A percentile compares a stretch with the other conserved stretches of the same genome.
These are phyloP conservation scores for Epiblema foenella DNA, from an alignment of 2,888 invertebrate species.

Conservation along the genomic window DNA sequence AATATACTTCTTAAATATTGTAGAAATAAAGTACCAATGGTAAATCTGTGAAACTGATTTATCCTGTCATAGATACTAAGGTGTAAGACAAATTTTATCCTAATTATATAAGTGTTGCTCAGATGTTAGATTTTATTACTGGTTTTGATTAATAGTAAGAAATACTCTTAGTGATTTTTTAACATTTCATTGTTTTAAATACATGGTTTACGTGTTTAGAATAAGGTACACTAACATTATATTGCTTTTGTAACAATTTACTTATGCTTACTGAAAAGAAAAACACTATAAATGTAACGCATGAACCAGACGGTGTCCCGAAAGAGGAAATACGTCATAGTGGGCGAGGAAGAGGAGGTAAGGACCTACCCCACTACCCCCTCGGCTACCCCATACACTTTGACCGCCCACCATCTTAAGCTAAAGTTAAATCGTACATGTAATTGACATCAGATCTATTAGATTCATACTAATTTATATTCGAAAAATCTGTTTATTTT, in stretches of 20 bases:
- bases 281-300: conserved; percentile 1
- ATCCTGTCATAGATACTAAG: conserved; percentile 3
- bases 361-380: too few species aligned
- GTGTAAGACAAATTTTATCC: conserved; percentile 22
- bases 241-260: conserved; percentile 31
- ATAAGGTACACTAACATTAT: conserved; percentile 9
- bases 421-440: too few species aligned
- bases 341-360: too few species aligned
- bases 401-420: too few species aligned
- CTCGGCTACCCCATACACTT: too few species aligned
- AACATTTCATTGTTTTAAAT: conserved; percentile 8
- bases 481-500: conserved; percentile 24
- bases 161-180: neutral
- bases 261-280: conserved; percentile 26
- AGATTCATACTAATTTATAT: conserved; percentile 25
- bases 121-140: conserved; percentile 21
- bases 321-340: too few species aligned
- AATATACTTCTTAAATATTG: neutral
- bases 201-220: neutral
- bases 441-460: conserved; percentile 42
- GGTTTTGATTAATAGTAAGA: conserved; percentile 14
- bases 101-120: conserved; percentile 13
- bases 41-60: conserved; percentile 4
- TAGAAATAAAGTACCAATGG: neutral
- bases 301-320: too few species aligned